phyloP scores from a whole-genome alignment of 2,888 invertebrate genomes.

The Melieria omissa region DNA sequence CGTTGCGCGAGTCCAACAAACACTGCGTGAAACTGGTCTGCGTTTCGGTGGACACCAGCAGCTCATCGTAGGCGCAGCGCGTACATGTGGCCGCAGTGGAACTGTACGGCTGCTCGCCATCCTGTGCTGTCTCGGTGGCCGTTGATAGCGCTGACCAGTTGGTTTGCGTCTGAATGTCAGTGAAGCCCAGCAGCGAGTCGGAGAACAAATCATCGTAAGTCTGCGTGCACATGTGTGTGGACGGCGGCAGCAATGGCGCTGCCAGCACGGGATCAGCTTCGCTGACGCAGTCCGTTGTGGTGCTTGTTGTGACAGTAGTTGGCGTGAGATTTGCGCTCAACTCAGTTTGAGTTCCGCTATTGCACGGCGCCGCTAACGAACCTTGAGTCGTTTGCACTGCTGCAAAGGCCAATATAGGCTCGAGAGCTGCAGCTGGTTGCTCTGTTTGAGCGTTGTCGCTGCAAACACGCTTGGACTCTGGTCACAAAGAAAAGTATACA shows the following conservation, averaged over 20 bases:
- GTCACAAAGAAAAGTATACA: neutral
- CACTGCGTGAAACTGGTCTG: slow-evolving; percentile 68
- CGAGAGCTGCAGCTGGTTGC: slow-evolving; percentile 2
- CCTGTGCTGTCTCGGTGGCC: slow-evolving; percentile 34
- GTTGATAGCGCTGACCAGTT: slow-evolving; percentile 62
- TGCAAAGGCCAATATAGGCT: too few relatives aligned
- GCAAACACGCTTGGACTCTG: slow-evolving; percentile 24
- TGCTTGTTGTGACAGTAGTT: neutral
- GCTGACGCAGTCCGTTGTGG: neutral
- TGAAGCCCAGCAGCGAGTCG: slow-evolving; percentile 55
- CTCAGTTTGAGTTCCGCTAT: slow-evolving; percentile 73
- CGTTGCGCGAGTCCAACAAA: slow-evolving; percentile 49
- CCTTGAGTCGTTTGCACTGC: too few relatives aligned
- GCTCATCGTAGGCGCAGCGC: slow-evolving; percentile 67
- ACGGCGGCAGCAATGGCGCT: slow-evolving; percentile 45
- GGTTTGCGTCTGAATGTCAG: slow-evolving; percentile 75
- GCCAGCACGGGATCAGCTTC: slow-evolving; percentile 26
- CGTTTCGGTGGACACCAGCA: slow-evolving; percentile 72
- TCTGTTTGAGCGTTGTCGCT: slow-evolving; percentile 39
- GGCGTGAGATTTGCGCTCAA: slow-evolving; percentile 26
- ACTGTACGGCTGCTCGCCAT: slow-evolving; percentile 28
- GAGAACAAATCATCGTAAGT: slow-evolving; percentile 70
- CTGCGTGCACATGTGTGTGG: slow-evolving; percentile 57
- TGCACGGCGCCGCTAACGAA: slow-evolving; percentile 62
- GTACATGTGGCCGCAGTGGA: slow-evolving; percentile 39